phyloP scores from a whole-genome alignment of 92 coral and sea anemone species.

The Scolanthus callimorphus region DNA sequence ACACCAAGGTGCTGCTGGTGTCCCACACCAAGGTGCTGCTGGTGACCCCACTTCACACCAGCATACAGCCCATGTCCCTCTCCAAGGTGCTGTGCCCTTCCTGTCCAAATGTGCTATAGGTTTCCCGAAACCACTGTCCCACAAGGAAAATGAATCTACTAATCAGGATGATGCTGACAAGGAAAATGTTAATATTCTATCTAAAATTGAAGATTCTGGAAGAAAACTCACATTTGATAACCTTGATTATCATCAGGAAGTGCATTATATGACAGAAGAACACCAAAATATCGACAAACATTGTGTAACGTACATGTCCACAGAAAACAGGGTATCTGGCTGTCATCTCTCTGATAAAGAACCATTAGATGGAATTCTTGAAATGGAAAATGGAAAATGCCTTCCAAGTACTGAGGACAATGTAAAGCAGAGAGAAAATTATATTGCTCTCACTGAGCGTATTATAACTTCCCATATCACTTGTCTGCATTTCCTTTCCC shows the following conservation, averaged over 20 bases:
- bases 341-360: slow-evolving; percentile 1
- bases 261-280: slow-evolving; percentile 57
- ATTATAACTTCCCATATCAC: slow-evolving; percentile 34
- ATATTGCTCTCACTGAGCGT: slow-evolving; percentile 50
- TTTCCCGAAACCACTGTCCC: too few relatives aligned
- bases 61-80: too few relatives aligned
- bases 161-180: neutral
- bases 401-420: slow-evolving; percentile 30
- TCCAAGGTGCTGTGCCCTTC: too few relatives aligned
- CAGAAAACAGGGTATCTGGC: slow-evolving; percentile 66
- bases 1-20: too few relatives aligned
- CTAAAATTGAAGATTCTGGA: slow-evolving; percentile 14
- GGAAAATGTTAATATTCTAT: too few relatives aligned
- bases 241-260: slow-evolving; percentile 39
- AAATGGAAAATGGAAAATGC: too few relatives aligned
- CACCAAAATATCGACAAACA: too few relatives aligned
- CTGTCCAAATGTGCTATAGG: slow-evolving; percentile 25
- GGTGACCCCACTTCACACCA: too few relatives aligned
- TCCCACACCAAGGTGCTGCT: too few relatives aligned
- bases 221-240: slow-evolving; percentile 47
- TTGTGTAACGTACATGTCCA: slow-evolving; percentile 52
- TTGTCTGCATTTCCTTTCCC: slow-evolving; percentile 22
- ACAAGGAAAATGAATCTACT: too few relatives aligned
- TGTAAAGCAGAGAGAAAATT: slow-evolving; percentile 44
- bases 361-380: slow-evolving; percentile 41